phyloP scores from a whole-genome alignment of 2,888 invertebrate genomes.

The Drosophila niveifrons region DNA sequence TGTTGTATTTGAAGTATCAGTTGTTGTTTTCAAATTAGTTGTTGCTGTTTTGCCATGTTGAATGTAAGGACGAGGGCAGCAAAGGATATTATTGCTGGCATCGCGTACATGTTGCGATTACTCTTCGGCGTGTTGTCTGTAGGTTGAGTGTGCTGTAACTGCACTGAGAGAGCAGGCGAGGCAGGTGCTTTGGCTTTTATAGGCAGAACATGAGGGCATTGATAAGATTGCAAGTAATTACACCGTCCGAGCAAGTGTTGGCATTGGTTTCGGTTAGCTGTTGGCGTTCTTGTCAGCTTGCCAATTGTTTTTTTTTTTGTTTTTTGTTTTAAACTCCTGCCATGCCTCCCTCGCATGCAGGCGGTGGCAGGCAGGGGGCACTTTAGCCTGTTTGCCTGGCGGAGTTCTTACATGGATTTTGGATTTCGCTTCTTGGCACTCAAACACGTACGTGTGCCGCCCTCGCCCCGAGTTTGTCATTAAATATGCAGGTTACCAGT shows the following conservation, averaged over 20 bases:
- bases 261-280: slow-evolving; percentile 35
- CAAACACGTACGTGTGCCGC: slow-evolving; percentile 67
- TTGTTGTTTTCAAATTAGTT: not conserved
- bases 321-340: not conserved
- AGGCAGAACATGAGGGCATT: slow-evolving; percentile 6
- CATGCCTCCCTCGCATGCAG: slow-evolving; percentile 1
- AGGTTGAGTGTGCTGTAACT: not conserved
- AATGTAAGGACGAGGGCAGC: slow-evolving; percentile 18
- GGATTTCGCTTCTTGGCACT: slow-evolving; percentile 67
- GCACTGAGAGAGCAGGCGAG: not conserved
- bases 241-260: slow-evolving; percentile 46
- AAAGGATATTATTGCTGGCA: slow-evolving; percentile 28
- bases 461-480: slow-evolving; percentile 63
- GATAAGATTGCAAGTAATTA: slow-evolving; percentile 61
- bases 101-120: slow-evolving; percentile 31
- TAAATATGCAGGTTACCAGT: slow-evolving; percentile 83
- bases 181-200: slow-evolving; percentile 28
- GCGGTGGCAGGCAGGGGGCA: slow-evolving; percentile 10
- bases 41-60: slow-evolving; percentile 36
- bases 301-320: slow-evolving; percentile 47
- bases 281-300: slow-evolving; percentile 55
- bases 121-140: slow-evolving; percentile 4
- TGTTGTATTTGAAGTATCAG: not conserved
- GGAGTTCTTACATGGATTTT: slow-evolving; percentile 31
- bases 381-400: slow-evolving; percentile 41